phyloP scores from a whole-genome alignment of 2,113 vertebrate genomes.

The Vidua chalybeata region DNA sequence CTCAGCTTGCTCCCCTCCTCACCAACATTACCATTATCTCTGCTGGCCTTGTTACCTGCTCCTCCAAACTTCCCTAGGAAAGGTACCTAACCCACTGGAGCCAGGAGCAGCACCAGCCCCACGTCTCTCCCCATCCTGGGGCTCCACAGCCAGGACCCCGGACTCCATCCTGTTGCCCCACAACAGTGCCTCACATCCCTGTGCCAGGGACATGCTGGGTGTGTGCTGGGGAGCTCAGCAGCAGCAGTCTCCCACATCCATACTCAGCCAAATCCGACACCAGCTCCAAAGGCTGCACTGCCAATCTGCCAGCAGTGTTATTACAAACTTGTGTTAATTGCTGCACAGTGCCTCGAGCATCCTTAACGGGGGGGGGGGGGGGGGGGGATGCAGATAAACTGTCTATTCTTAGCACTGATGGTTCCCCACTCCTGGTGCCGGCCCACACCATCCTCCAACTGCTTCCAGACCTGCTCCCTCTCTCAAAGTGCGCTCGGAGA shows the following conservation, averaged over 20 bases:
- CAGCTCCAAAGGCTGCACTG: fast-evolving
- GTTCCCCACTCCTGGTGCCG: not conserved
- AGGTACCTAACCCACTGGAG: not conserved
- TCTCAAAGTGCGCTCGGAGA: fast-evolving
- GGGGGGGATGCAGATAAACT: not conserved
- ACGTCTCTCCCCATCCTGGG: not conserved
- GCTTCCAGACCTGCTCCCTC: not conserved
- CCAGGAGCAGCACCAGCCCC: not conserved
- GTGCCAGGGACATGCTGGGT: not conserved
- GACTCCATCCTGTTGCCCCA: not conserved
- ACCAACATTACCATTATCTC: not conserved
- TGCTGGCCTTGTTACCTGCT: not conserved
- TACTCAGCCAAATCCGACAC: not conserved
- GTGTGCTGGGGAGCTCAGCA: fast-evolving
- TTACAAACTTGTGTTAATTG: not conserved
- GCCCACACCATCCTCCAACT: not conserved
- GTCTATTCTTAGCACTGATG: not conserved
- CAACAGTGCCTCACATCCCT: not conserved
- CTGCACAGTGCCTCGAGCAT: not conserved
- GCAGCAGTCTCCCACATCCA: not conserved
- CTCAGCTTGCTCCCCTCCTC: not conserved
- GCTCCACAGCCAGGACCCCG: not conserved
- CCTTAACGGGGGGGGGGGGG: not conserved
- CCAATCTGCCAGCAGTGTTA: not conserved
- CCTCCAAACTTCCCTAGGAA: not conserved